Base-by-base conservation (phyloP, 2,113 vertebrate genomes). In the Lycocorax pyrrhopterus region DNA sequence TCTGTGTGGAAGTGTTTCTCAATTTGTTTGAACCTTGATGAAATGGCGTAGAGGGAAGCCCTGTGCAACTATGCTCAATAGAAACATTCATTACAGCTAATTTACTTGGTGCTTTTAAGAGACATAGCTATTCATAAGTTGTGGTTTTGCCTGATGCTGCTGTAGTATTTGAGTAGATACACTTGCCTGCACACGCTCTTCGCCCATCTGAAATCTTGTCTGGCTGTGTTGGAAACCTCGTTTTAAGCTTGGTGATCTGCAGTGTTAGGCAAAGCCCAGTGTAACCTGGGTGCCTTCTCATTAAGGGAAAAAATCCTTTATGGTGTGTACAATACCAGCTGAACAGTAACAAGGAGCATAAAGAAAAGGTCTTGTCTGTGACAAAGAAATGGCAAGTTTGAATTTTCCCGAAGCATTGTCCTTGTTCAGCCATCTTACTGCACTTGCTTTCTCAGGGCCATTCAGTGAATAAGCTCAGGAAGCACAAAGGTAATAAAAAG, bases 81-180 rank as follows among this genome's bases (percentile, higher is more conserved):
- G 93, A 94, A 96, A 84, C 90, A 83, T 95, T 96, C 89, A 89
- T 94, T 94, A 87, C 20, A 93, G 75, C 85, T 95, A 85, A 95
- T 95, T 93, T 94, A 90, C 91, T 91, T 52, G 59, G 41, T 96
- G 64, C 90, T 92, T 96, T 87, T 92, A 91, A 90, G 86, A 91
- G 81, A 68, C 41, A 10, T 55, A 91, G 35, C 76, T 90, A 95
- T 96, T 90, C 93, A 78, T 88, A 93, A 94, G 80, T 90, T 89
- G 95, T 89, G 83, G 87, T 62, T 95, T 94, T 94, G 80, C 95
- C 89, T 90, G 86, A 84, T 94, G 94, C 76, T 96, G 93, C 89
- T 89, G 80, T 96, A 94, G 69, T 84, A 74, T 96, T 95, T 87
- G 84, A 94, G 90, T 60, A 93, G 74, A 81, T 74, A 27, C 73